Percentiles rank a stretch among this genome's conserved stretches.
These are phyloP conservation scores for Pterobdella sp. DNA, from an alignment of 2,888 invertebrate genomes.

Conservation along the genomic window DNA sequence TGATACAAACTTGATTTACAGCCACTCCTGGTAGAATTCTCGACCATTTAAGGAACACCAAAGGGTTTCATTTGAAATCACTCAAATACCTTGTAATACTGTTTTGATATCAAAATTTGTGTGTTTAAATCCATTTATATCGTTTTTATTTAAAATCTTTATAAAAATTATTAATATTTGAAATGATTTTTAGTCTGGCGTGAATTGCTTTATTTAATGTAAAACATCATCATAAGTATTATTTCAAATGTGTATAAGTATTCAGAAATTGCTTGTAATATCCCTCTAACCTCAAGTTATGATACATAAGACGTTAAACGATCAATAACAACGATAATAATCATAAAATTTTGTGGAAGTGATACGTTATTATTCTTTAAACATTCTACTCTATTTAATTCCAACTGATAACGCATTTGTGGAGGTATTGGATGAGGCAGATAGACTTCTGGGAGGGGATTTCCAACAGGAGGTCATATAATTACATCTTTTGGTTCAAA, in stretches of 20 bases:
- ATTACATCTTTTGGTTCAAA: not conserved
- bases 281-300: no score
- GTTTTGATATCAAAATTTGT: not conserved
- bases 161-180: not conserved
- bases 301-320: no score
- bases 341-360: not conserved
- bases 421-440: constrained; percentile 85
- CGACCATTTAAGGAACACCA: constrained; percentile 94
- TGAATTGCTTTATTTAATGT: no score
- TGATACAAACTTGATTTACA: no score
- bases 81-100: constrained; percentile 73
- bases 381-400: not conserved
- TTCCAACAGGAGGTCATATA: constrained; percentile 80
- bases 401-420: not conserved
- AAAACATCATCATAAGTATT: no score
- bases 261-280: no score
- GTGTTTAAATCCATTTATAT: constrained; percentile 5
- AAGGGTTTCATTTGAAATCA: constrained; percentile 83
- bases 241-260: no score
- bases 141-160: not conserved
- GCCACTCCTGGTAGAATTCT: constrained; percentile 88
- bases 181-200: not conserved
- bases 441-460: constrained; percentile 95
- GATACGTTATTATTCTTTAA: not conserved
- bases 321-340: not conserved